Conservation (phyloP, 1,140 invertebrate species). For the Zaprionus gabonicus region DNA sequence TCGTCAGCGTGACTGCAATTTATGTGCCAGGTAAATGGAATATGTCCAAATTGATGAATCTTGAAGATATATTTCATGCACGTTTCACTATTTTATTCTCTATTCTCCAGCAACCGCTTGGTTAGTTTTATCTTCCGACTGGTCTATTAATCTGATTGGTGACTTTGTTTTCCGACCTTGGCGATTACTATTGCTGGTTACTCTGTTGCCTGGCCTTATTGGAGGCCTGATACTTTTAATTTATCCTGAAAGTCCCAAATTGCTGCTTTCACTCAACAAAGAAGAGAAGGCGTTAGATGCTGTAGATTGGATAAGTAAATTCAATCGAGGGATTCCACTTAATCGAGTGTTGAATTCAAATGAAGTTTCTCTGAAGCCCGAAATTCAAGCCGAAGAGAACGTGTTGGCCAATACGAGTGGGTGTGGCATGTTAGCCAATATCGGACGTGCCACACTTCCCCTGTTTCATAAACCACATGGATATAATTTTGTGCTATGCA, state of each 20-base stretch:
- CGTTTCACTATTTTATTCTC: background rate
- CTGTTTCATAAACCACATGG: conserved; percentile 81
- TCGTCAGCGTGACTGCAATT: conserved; percentile 73
- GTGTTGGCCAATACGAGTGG: conserved; percentile 48
- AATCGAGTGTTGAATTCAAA: conserved; percentile 46
- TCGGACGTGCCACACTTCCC: conserved; percentile 72
- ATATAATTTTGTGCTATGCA: conserved; percentile 73
- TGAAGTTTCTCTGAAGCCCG: conserved; percentile 57
- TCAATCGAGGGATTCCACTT: conserved; percentile 85
- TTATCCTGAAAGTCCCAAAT: conserved; percentile 89
- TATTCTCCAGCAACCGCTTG: conserved; percentile 60
- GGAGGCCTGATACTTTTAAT: conserved; percentile 86
- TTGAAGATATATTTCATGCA: no score
- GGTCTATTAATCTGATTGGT: conserved; percentile 55
- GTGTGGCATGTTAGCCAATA: conserved; percentile 65
- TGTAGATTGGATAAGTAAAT: conserved; percentile 85
- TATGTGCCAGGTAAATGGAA: conserved; percentile 73
- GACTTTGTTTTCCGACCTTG: conserved; percentile 86
- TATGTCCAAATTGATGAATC: background rate
- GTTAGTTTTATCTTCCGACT: conserved; percentile 62
- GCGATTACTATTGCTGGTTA: conserved; percentile 88
- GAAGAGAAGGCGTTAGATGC: conserved; percentile 85
- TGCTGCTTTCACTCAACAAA: conserved; percentile 85
- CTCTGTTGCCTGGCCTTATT: conserved; percentile 86
- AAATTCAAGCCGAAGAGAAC: conserved; percentile 55